Conservation (phyloP, 2,797 vertebrate species). For the Ciconia nigra region DNA sequence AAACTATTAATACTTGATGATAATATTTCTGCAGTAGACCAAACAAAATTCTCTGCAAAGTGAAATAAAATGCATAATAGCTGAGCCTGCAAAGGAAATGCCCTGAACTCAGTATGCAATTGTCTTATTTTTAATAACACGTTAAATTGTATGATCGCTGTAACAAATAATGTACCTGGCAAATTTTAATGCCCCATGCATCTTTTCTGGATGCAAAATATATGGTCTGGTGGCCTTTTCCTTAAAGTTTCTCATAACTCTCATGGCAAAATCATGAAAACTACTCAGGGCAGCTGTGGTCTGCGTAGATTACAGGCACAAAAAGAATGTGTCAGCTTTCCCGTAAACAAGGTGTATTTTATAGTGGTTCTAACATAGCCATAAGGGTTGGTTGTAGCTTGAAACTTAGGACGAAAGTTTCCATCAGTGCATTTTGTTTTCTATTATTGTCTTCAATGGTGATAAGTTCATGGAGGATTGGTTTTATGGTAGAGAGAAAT, state of each 20-base stretch:
- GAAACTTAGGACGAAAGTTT: neutral
- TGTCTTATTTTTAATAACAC: neutral
- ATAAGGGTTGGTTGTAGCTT: neutral
- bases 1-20: conserved; percentile 32
- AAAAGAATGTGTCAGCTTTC: neutral
- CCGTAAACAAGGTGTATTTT: neutral
- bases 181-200: neutral
- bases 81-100: neutral
- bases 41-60: neutral
- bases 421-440: neutral
- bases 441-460: neutral
- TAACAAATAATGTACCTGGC: neutral
- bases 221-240: accelerated
- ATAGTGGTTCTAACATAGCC: neutral
- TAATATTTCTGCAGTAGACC: neutral
- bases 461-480: neutral
- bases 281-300: neutral
- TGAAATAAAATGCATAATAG: neutral
- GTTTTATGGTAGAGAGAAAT: neutral
- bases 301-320: neutral
- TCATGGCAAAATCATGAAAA: neutral
- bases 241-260: neutral
- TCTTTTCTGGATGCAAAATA: neutral
- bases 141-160: neutral
- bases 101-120: neutral